Conservation (phyloP, 2,797 vertebrate species). For the Coreius guichenoti region DNA sequence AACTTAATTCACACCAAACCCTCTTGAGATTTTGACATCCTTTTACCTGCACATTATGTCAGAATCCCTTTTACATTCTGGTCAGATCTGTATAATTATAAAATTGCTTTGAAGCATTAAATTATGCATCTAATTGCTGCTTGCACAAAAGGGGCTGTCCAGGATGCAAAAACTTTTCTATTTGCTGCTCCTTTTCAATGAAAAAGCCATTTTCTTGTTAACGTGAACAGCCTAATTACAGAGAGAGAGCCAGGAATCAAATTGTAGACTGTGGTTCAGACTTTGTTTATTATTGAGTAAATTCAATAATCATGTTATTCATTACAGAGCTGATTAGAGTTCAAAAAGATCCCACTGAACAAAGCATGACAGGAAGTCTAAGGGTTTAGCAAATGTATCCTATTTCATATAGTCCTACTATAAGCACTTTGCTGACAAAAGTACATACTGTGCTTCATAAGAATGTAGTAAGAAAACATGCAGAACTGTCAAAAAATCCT, state of each 20-base stretch:
- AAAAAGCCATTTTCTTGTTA: constrained; percentile 29
- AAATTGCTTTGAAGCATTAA: constrained; percentile 48
- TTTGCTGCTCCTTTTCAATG: constrained; percentile 29
- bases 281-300: constrained; percentile 28
- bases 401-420: background rate
- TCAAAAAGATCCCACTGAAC: background rate
- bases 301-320: constrained; percentile 35
- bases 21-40: background rate
- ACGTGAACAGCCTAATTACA: constrained; percentile 35
- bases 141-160: constrained; percentile 3
- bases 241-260: background rate
- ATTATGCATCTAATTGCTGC: constrained; percentile 43
- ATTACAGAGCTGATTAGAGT: constrained; percentile 20
- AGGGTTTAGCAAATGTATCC: background rate
- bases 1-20: background rate
- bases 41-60: constrained; percentile 7
- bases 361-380: background rate
- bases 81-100: background rate
- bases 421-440: background rate
- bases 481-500: background rate
- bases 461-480: background rate
- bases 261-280: constrained; percentile 7
- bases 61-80: constrained; percentile 27
- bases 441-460: background rate
- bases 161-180: constrained; percentile 24